These are phyloP conservation scores for Barnardius zonarius DNA, from an alignment of 2,113 vertebrate species.

Conservation along the genomic window DNA sequence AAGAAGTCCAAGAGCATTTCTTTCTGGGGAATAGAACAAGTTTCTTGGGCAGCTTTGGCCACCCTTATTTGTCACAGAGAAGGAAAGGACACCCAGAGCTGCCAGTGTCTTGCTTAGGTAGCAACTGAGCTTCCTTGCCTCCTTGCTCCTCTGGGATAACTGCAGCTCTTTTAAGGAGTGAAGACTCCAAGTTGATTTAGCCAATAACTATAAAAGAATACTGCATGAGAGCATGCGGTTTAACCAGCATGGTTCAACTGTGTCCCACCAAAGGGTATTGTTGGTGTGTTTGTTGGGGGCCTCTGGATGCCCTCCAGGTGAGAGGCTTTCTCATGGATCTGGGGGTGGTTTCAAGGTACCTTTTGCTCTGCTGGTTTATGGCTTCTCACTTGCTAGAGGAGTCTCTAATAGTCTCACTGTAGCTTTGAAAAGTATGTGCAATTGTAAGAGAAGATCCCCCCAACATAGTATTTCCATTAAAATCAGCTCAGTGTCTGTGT, in stretches of 20 bases:
- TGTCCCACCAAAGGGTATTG: not conserved
- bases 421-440: not conserved
- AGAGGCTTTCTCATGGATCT: not conserved
- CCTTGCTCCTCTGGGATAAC: not conserved
- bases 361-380: not conserved
- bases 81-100: not conserved
- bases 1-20: not conserved
- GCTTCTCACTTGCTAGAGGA: not conserved
- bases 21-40: not conserved
- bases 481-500: not conserved
- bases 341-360: not conserved
- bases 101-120: not conserved
- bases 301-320: not conserved
- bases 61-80: not conserved
- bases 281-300: not conserved
- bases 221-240: not conserved
- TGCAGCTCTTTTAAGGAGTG: not conserved
- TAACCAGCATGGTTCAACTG: not conserved
- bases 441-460: not conserved
- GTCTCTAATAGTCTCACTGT: not conserved
- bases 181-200: not conserved
- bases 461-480: not conserved
- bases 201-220: not conserved
- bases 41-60: not conserved
- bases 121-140: not conserved